These are phyloP conservation scores for Tokudaia tokunoshimensis DNA, from an alignment of 2,797 vertebrate genomes.

Conservation along the genomic window DNA sequence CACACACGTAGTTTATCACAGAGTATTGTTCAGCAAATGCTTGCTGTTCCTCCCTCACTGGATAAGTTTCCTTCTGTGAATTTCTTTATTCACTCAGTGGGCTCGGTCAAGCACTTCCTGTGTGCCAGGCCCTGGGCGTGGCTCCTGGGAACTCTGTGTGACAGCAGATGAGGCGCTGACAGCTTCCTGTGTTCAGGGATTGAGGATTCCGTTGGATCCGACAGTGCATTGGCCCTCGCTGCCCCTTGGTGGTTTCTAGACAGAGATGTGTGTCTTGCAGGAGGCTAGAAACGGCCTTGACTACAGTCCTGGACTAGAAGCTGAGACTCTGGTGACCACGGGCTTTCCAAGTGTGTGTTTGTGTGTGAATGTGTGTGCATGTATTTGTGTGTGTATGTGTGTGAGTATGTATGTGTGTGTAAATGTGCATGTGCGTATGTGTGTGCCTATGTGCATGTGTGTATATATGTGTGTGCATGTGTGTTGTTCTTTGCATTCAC, in stretches of 20 bases:
- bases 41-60: background rate
- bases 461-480: background rate
- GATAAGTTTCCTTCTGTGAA: background rate
- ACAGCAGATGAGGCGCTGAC: background rate
- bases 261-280: background rate
- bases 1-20: background rate
- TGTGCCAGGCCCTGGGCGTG: background rate
- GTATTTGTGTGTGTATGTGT: background rate
- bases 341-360: background rate
- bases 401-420: rapidly evolving
- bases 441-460: background rate
- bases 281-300: background rate
- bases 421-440: rapidly evolving
- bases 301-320: background rate
- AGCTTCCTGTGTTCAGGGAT: background rate
- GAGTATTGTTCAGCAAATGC: background rate
- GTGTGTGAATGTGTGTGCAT: background rate
- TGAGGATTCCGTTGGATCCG: background rate
- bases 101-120: background rate
- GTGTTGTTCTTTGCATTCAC: background rate
- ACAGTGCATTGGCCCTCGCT: background rate
- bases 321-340: background rate
- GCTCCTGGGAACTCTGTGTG: background rate
- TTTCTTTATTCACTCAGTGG: slow-evolving; percentile 40
- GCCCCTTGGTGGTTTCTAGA: background rate